A percentile compares a stretch with the other conserved stretches of the same genome.
Evolutionary conservation across 2,888 invertebrate genomes (phyloP).

Genomic region (Cryptocephalus moraei): DNA sequence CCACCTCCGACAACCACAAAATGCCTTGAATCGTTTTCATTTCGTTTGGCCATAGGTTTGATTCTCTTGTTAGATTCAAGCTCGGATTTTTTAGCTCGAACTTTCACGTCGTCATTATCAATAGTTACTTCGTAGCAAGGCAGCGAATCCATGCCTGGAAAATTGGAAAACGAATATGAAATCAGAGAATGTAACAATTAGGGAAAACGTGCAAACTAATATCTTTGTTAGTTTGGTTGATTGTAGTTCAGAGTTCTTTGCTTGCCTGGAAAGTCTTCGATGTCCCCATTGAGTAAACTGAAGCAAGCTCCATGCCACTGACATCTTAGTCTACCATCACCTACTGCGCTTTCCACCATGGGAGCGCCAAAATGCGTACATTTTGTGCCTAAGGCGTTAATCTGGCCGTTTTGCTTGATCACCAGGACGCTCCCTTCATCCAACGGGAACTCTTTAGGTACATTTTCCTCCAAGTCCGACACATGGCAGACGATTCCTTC

Average conservation of each 20-base stretch:
- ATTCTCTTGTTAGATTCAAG: slow-evolving; percentile 51
- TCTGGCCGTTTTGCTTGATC: slow-evolving; percentile 73
- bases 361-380: slow-evolving; percentile 94
- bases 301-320: slow-evolving; percentile 98
- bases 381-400: slow-evolving; percentile 78
- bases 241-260: not conserved
- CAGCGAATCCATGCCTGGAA: slow-evolving; percentile 65
- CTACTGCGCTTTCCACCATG: slow-evolving; percentile 69
- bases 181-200: too few relatives aligned
- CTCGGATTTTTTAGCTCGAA: slow-evolving; percentile 53
- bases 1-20: slow-evolving; percentile 81
- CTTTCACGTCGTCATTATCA: slow-evolving; percentile 54
- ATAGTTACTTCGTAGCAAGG: slow-evolving; percentile 61
- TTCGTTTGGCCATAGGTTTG: slow-evolving; percentile 49
- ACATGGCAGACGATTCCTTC: slow-evolving; percentile 65
- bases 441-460: slow-evolving; percentile 68
- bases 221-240: too few relatives aligned
- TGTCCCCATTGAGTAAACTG: slow-evolving; percentile 80
- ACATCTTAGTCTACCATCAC: slow-evolving; percentile 78
- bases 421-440: slow-evolving; percentile 68
- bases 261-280: slow-evolving; percentile 80
- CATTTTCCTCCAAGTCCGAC: slow-evolving; percentile 63
- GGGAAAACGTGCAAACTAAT: too few relatives aligned
- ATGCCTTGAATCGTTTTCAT: slow-evolving; percentile 39
- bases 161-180: not conserved